Evolutionary conservation across 2,888 invertebrate genomes (phyloP), one percentile per base, ranked within the genome.

Genomic region (Nysson spinosus): DNA sequence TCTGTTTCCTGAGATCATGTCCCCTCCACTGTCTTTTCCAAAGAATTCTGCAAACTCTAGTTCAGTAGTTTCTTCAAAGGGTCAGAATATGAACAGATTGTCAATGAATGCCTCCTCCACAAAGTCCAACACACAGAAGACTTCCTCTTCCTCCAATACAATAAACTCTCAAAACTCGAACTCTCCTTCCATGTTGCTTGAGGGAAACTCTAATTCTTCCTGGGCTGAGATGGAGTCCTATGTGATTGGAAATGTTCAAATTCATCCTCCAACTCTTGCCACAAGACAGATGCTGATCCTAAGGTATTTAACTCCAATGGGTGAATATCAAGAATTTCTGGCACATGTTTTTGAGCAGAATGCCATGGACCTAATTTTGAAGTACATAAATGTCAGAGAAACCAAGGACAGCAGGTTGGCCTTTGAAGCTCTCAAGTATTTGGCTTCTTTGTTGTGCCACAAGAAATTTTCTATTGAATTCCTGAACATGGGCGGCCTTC

Each of bases 391-490:
- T 85, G 92, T 97, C 35, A 90, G 94, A 2, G 94, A 95, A 85
- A 95, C 96, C 0, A 92, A 93, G 50, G 97, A 99, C 88, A 95
- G 97, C 1, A 90, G 98, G 22, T 89, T 99, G 9, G 97, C 98
- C 0, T 99, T 99, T 88, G 99, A 99, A 85, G 97, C 98, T 0
- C 90, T 99, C 3, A 96, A 97, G 89, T 99, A 98, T 88, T 89
- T 99, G 14, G 95, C 98, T 0, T 95, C 98, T 0, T 88, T 99
- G 64, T 90, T 99, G 9, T 98, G 98, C 84, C 99, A 99, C 88
- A 99, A 99, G 89, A 98, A 98, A 87, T 98, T 99, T 89, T 96
- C 97, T 0, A 93, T 98, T 22, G 98, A 99, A 85, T 99, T 99
- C 87, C 93, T 99, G 44, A 92, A 94, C 57, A 92, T 93, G 84